phyloP scores from a whole-genome alignment of 2,113 vertebrate species.

The Butorides virescens region DNA sequence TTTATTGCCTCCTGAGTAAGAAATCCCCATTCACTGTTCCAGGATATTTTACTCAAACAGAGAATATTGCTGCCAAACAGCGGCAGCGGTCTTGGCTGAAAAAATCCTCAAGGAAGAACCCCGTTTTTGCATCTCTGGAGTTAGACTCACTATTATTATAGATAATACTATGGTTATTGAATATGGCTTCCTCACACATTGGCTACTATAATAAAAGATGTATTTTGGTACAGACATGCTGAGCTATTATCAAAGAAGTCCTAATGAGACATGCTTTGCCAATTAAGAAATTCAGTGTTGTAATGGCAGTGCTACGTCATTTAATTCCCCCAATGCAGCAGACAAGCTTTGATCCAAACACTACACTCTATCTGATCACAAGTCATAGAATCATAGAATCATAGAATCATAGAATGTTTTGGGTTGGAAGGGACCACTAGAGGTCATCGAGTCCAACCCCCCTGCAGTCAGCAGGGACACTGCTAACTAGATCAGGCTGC shows the following conservation, averaged over 20 bases:
- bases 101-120: not conserved
- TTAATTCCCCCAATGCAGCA: not conserved
- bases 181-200: not conserved
- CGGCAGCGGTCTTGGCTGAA: not conserved
- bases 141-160: not conserved
- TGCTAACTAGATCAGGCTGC: too few species aligned
- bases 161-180: not conserved
- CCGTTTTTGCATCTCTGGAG: not conserved
- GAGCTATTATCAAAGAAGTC: not conserved
- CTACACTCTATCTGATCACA: not conserved
- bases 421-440: too few species aligned
- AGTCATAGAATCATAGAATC: too few species aligned
- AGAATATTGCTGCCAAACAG: constrained; percentile 15
- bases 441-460: too few species aligned
- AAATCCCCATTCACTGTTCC: not conserved
- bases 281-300: not conserved
- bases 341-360: not conserved
- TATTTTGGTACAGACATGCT: not conserved
- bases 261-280: not conserved
- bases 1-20: not conserved
- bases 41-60: not conserved
- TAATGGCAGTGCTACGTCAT: not conserved
- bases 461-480: too few species aligned
- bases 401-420: too few species aligned
- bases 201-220: not conserved